phyloP scores from a whole-genome alignment of 2,797 vertebrate species.

The Saxicola maurus region DNA sequence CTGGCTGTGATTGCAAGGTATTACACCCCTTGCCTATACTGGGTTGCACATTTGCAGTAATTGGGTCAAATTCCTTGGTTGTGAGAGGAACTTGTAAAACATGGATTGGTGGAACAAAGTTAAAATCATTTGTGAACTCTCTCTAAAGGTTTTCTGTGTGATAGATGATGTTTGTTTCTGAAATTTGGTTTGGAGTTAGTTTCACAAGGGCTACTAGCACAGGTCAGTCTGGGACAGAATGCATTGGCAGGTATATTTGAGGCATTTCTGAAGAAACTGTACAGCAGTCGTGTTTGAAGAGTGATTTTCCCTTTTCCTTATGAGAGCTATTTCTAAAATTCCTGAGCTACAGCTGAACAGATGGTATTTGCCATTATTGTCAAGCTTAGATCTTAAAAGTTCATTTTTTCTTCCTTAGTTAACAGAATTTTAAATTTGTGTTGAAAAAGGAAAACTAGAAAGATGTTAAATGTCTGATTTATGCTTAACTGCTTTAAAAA shows the following conservation, averaged over 20 bases:
- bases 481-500: background rate
- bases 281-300: background rate
- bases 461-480: background rate
- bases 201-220: background rate
- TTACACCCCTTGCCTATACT: background rate
- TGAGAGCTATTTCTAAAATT: slow-evolving; percentile 11
- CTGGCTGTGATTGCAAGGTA: background rate
- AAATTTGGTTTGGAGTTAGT: background rate
- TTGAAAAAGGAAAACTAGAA: background rate
- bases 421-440: background rate
- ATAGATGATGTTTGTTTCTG: background rate
- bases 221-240: background rate
- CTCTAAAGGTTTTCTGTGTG: background rate
- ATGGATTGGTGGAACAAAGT: background rate
- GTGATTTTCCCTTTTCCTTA: background rate
- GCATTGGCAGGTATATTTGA: background rate
- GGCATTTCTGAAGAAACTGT: background rate
- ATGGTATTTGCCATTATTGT: slow-evolving; percentile 16
- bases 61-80: background rate
- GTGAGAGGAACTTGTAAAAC: background rate
- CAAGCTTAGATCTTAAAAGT: background rate
- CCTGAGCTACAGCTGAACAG: background rate
- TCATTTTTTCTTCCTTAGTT: background rate
- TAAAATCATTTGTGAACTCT: background rate
- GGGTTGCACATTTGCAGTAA: background rate